Conservation (phyloP, 2,113 vertebrate genomes). For the Grammomys surdaster region DNA sequence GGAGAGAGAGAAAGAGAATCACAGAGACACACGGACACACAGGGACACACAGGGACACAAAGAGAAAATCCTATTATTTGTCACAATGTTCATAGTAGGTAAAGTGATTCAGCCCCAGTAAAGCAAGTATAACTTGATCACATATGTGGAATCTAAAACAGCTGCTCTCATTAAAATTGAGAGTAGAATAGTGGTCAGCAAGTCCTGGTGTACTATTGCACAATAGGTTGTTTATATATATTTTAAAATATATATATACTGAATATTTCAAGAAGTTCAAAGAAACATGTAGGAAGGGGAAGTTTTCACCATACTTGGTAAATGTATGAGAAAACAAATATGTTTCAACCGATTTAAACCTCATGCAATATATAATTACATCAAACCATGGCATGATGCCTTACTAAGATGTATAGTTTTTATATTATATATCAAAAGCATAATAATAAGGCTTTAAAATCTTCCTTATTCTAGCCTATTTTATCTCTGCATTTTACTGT, state of each 20-base stretch:
- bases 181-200: background rate
- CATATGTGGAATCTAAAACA: background rate
- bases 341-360: background rate
- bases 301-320: background rate
- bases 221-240: background rate
- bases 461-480: background rate
- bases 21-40: no score
- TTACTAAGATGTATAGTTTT: background rate
- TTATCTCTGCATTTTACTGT: slow-evolving; percentile 1
- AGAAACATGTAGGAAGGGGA: background rate
- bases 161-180: background rate
- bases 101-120: background rate
- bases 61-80: background rate
- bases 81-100: background rate
- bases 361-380: background rate
- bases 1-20: no score
- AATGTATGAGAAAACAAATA: background rate
- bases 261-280: background rate
- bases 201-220: background rate
- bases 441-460: background rate
- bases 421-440: background rate
- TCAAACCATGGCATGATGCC: background rate
- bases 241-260: background rate
- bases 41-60: no score
- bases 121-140: background rate